A percentile compares a stretch with the other conserved stretches of the same genome.
Evolutionary conservation across 2,888 invertebrate species (phyloP).

Genomic region (Drosophila subquinaria): DNA sequence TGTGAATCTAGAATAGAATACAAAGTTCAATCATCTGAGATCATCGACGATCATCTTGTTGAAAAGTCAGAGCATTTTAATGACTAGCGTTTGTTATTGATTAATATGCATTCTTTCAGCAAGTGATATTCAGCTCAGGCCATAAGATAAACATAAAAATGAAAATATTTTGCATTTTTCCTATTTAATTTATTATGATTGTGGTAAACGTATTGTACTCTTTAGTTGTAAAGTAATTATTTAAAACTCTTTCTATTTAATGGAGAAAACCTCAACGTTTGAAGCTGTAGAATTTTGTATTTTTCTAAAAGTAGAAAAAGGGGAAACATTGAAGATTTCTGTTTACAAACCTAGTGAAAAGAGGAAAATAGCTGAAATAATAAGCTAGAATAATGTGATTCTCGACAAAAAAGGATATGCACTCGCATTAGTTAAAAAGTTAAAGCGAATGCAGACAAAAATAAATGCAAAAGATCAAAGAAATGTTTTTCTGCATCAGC

Average conservation of each 20-base stretch:
- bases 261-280: no score
- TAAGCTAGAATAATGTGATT: neutral
- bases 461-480: no score
- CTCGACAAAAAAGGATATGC: neutral
- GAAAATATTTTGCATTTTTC: neutral
- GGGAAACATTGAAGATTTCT: no score
- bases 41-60: slow-evolving; percentile 13
- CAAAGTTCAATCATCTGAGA: slow-evolving; percentile 62
- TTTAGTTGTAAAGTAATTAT: neutral
- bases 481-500: neutral
- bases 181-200: neutral
- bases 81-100: neutral
- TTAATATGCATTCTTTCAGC: neutral
- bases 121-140: neutral
- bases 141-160: neutral
- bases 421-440: neutral
- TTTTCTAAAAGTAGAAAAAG: no score
- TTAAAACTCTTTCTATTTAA: no score
- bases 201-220: no score
- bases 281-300: no score
- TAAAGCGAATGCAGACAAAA: no score
- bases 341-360: no score
- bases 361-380: neutral
- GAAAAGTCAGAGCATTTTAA: slow-evolving; percentile 5
- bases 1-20: neutral